Percentiles rank a stretch among this genome's conserved stretches.
These are phyloP conservation scores for Dicentrarchus labrax DNA, from an alignment of 2,113 vertebrate species.

Conservation along the genomic window DNA sequence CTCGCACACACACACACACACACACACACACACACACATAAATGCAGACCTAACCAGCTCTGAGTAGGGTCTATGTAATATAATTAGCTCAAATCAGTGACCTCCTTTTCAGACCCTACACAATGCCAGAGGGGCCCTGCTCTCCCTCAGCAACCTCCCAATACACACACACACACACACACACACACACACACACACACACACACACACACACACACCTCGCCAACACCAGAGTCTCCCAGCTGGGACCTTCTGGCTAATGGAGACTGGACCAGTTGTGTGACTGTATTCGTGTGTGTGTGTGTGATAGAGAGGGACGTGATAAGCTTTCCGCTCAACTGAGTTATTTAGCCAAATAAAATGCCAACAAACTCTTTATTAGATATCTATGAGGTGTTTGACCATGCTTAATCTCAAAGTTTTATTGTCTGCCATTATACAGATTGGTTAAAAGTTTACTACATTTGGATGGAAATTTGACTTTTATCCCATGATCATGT, in stretches of 20 bases:
- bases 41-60: constrained; percentile 43
- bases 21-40: constrained; percentile 8
- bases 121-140: constrained; percentile 69
- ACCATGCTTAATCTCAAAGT: no score
- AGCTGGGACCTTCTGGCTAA: constrained; percentile 68
- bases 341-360: no score
- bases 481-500: no score
- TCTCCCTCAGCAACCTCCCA: constrained; percentile 16
- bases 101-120: constrained; percentile 72
- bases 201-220: constrained; percentile 8
- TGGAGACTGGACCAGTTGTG: constrained; percentile 25
- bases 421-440: no score
- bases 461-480: no score
- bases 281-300: neutral
- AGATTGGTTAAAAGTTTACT: no score
- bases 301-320: no score
- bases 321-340: neutral
- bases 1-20: constrained; percentile 2
- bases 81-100: constrained; percentile 78
- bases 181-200: constrained; percentile 36
- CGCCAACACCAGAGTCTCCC: constrained; percentile 34
- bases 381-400: no score
- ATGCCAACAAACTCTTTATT: no score
- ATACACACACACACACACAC: constrained; percentile 37
- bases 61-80: constrained; percentile 65